Percentiles rank a stretch among this genome's conserved stretches.
These are phyloP conservation scores for Ellobius talpinus DNA, from an alignment of 2,113 vertebrate genomes.

Conservation along the genomic window DNA sequence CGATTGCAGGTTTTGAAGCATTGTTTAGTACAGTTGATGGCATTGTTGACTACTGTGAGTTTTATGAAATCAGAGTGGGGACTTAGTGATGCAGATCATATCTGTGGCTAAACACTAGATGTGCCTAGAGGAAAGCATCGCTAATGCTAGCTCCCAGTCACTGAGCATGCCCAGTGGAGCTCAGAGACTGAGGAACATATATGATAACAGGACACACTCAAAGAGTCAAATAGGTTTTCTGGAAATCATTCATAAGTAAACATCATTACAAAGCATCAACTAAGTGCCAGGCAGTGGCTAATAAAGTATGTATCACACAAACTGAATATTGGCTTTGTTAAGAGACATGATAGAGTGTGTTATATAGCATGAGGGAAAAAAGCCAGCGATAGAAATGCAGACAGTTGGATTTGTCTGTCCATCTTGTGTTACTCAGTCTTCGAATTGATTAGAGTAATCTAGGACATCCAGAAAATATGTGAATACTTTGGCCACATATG, in stretches of 20 bases:
- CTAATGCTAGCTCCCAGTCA: background rate
- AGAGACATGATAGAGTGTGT: background rate
- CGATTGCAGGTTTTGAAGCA: background rate
- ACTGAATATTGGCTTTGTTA: background rate
- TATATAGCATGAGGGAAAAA: background rate
- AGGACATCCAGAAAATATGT: background rate
- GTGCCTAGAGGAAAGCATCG: background rate
- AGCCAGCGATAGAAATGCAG: background rate
- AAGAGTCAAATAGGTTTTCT: background rate
- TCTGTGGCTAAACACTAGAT: background rate
- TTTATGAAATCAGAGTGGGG: background rate
- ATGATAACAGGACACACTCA: background rate
- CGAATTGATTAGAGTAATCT: background rate
- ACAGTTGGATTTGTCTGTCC: background rate
- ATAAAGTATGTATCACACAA: background rate
- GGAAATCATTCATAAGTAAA: conserved; percentile 15
- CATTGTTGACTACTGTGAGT: background rate
- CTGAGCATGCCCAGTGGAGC: background rate
- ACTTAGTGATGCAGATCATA: background rate
- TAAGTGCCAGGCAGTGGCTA: background rate
- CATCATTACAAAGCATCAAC: background rate
- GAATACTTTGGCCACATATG: background rate
- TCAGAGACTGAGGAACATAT: background rate
- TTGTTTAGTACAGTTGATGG: background rate
- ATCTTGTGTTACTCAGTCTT: background rate